Evolutionary conservation across 2,797 vertebrate genomes (phyloP), one percentile per base, ranked within the genome.

Genomic region (Phrynocephalus vlangalii): DNA sequence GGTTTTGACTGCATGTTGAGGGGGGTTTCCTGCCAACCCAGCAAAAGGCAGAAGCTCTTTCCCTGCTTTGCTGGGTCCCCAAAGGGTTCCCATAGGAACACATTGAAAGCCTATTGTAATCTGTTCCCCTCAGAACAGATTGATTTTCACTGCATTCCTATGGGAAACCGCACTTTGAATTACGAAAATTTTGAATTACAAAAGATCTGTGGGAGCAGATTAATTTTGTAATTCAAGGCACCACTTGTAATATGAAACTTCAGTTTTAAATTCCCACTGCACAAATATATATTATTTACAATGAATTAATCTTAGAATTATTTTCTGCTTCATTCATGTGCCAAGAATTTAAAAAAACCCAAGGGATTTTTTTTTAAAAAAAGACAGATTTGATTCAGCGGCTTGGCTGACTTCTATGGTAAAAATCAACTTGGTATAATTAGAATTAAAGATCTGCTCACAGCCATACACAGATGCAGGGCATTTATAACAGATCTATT

Each of bases 401-500:
- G 60, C 28, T 68, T 77, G 76, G 33, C 60, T 77, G 33, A 48
- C 20, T 83, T 94, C 44, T 91, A 94, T 87, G 60, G 88, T 82
- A 86, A 8, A 6, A 30, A 82, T 92, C 71, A 91, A 77, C 89
- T 92, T 87, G 56, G 26, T 90, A 86, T 92, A 90, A 92, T 90
- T 92, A 89, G 0, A 26, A 38, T 66, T 88, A 89, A 89, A 91
- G 15, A 86, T 48, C 86, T 91, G 90, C 78, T 91, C 20, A 86
- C 48, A 84, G 67, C 10, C 1, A 0, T 7, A 38, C 22, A 83
- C 80, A 79, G 18, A 71, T 92, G 86, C 60, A 91, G 2, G 77
- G 84, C 90, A 90, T 84, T 93, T 90, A 86, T 90, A 91, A 84
- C 60, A 91, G 93, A 88, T 84, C 82, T 33, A 72, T 38, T 48